Evolutionary conservation across 2,888 invertebrate species (phyloP).

Genomic region (Dichetophora obliterata): DNA sequence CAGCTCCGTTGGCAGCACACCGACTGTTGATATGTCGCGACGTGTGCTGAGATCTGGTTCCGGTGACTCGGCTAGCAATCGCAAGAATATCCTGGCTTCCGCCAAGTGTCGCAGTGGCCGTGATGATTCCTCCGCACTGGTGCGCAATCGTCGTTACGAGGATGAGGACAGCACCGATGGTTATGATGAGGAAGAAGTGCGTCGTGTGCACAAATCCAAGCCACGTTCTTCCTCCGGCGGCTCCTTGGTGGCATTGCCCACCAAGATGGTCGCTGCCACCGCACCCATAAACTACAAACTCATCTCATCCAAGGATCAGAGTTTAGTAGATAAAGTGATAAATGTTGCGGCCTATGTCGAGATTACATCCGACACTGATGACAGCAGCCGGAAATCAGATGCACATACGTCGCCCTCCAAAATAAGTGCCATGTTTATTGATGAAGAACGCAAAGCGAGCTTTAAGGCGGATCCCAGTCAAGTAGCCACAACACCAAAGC

Average conservation of each 20-base stretch:
- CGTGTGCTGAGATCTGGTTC: constrained; percentile 83
- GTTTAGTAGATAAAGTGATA: constrained; percentile 68
- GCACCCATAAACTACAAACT: constrained; percentile 63
- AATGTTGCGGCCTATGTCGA: constrained; percentile 70
- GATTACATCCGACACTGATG: constrained; percentile 69
- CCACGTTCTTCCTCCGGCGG: constrained; percentile 54
- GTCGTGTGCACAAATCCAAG: constrained; percentile 70
- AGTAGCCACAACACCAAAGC: constrained; percentile 53
- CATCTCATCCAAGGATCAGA: constrained; percentile 58
- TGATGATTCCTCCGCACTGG: constrained; percentile 79
- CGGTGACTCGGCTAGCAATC: constrained; percentile 77
- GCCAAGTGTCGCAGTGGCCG: constrained; percentile 87
- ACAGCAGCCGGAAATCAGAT: constrained; percentile 69
- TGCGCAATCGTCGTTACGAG: constrained; percentile 74
- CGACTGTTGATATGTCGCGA: constrained; percentile 75
- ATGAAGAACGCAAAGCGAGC: constrained; percentile 69
- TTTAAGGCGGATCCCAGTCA: constrained; percentile 67
- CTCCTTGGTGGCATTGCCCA: constrained; percentile 53
- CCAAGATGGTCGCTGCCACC: constrained; percentile 50
- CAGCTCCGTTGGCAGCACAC: constrained; percentile 76
- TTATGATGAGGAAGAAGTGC: constrained; percentile 66
- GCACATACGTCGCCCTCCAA: constrained; percentile 63
- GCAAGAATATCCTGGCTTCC: constrained; percentile 88
- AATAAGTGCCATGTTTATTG: constrained; percentile 70
- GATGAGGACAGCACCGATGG: constrained; percentile 70